Evolutionary conservation across 2,888 invertebrate genomes (phyloP), one percentile per base, ranked within the genome.

Genomic region (Caenorhabditis afra): DNA sequence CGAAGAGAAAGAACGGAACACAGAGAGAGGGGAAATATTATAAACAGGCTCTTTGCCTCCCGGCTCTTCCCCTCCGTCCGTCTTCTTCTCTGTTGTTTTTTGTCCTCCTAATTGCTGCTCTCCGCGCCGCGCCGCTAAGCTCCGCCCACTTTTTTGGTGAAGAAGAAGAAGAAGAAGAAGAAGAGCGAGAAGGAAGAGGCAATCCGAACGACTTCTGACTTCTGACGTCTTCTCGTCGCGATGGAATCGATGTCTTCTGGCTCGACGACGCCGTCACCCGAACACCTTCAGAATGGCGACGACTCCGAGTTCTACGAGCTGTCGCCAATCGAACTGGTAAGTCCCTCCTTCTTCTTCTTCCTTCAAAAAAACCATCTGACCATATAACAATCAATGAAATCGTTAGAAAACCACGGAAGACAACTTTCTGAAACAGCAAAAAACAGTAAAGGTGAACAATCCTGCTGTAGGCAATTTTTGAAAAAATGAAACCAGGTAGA

Each of bases 291-390:
- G n/a, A n/a, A n/a, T n/a, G 18, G 4, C 35, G 68, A 59, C 49
- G 81, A 81, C 7, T 52, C 58, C 14, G 76, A 71, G 16, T 68
- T 82, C 20, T 78, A 82, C 50, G 80, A 82, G 23, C 44, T 82
- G 65, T 57, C 74, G 4, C 44, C 73, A 16, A 1, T 76, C 4
- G 82, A 80, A 49, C 53, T 79, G 79, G 79, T 81, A n/a, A 35
- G 70, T 71, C 12, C 3, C 3, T 41, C 39, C 18, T 22, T 44
- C 10, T 49, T 57, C 41, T n/a, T n/a, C n/a, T n/a, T n/a, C 29
- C 22, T 16, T 49, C 14, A 52, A 52, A 52, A 52, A 52, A 50
- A 50, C 47, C n/a, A n/a, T n/a, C n/a, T n/a, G n/a, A n/a, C n/a
- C n/a, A n/a, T n/a, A n/a, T n/a, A n/a, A n/a, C n/a, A n/a, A n/a